A percentile compares a stretch with the other conserved stretches of the same genome.
These are phyloP conservation scores for Jordanella pulchra DNA, from an alignment of 2,797 vertebrate genomes.

Conservation along the genomic window DNA sequence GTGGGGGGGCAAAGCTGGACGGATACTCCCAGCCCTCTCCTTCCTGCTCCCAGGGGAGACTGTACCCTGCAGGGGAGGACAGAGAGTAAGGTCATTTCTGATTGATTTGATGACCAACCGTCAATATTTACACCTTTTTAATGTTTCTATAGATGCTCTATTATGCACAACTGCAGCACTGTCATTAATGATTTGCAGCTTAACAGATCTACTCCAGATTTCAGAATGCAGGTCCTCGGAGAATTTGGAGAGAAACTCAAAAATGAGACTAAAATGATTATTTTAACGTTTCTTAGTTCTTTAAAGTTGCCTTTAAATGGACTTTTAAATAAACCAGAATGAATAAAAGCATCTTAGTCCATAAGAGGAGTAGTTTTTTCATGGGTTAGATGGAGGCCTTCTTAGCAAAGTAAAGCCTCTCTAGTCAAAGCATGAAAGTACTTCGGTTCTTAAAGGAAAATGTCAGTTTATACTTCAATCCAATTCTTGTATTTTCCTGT, in stretches of 20 bases:
- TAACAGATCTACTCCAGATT: too few relatives aligned
- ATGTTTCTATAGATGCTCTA: not conserved
- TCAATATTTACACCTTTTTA: not conserved
- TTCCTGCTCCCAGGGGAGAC: conserved; percentile 89
- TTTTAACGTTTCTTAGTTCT: too few relatives aligned
- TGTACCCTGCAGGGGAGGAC: conserved; percentile 76
- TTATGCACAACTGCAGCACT: not conserved
- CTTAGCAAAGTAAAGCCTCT: too few relatives aligned
- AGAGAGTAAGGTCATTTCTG: not conserved
- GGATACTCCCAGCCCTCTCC: conserved; percentile 85
- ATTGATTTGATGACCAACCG: not conserved
- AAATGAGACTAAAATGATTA: not conserved
- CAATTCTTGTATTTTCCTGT: not conserved
- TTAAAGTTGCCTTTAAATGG: not conserved
- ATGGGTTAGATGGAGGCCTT: too few relatives aligned
- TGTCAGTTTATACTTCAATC: not conserved
- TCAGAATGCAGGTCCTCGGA: not conserved
- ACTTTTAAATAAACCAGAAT: too few relatives aligned
- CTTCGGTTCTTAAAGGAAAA: too few relatives aligned
- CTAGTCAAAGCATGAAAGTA: too few relatives aligned
- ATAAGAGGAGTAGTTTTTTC: too few relatives aligned
- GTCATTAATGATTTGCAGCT: too few relatives aligned
- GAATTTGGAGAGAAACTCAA: not conserved
- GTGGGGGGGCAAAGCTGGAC: conserved; percentile 84
- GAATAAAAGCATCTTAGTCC: too few relatives aligned